Evolutionary conservation across 2,888 invertebrate genomes (phyloP), one percentile per base, ranked within the genome.

Genomic region (Heteromurus nitidus): DNA sequence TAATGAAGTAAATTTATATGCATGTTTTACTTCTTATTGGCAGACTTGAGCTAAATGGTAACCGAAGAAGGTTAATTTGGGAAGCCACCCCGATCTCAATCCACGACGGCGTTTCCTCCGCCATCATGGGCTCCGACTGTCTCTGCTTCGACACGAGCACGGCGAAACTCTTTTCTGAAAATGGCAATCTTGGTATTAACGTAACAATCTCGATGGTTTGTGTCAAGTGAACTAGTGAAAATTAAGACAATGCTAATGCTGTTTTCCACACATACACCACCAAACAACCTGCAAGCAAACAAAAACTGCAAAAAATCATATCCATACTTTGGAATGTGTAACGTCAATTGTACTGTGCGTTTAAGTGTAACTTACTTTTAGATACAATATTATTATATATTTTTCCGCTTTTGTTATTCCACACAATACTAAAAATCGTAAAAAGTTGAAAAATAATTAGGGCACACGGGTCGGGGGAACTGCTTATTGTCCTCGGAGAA

Each of bases 151-250:
- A 92, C 88, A 91, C 92, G 24, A 90, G 90, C 84, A 91, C 91
- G 76, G 92, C 92, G 16, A 91, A 91, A 87, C 89, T 92, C 76
- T 92, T 92, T 88, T 91, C 92, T 11, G 92, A 92, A 86, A 92
- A 91, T 88, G 92, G 92, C 16, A 92, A 92, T 88, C 89, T 92
- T 22, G 92, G 92, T 62, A 92, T 92, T 85, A 92, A 92, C 88
- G 92, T 92, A 31, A 92, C 92, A 42, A 92, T 92, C 73, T 89
- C 89, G 58, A 89, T 88, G 88, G 85, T 85, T 28, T 72, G 79
- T 26, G 73, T 67, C 1, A 80, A 80, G 68, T 80, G 55, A 58
- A 24, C 42, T 26, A n/a, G n/a, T n/a, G n/a, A n/a, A n/a, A n/a
- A n/a, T n/a, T n/a, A n/a, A n/a, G n/a, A n/a, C n/a, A n/a, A n/a